Percentiles rank a stretch among this genome's conserved stretches.
Evolutionary conservation across 2,113 vertebrate genomes (phyloP).

Genomic region (Glaucomys volans): DNA sequence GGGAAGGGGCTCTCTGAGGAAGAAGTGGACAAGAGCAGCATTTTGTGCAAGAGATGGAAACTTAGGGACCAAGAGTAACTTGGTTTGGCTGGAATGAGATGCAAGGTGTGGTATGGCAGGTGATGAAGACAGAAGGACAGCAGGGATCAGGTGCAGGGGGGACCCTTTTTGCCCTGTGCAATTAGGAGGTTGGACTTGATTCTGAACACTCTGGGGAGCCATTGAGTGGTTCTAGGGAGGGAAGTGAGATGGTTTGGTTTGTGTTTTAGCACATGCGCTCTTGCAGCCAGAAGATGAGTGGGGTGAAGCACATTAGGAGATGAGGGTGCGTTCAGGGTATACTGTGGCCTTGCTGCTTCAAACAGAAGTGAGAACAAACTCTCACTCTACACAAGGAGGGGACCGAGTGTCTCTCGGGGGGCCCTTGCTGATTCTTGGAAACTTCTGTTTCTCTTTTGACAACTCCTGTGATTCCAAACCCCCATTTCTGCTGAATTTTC

Average conservation of each 20-base stretch:
- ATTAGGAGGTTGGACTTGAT: neutral
- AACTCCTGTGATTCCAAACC: neutral
- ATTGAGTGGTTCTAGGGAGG: neutral
- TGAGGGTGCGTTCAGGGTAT: neutral
- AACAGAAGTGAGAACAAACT: neutral
- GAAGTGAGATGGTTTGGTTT: neutral
- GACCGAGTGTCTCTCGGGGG: neutral
- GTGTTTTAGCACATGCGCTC: neutral
- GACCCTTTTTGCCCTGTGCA: neutral
- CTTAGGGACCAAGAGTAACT: neutral
- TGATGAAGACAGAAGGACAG: no score
- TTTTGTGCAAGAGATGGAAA: neutral
- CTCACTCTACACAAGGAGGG: neutral
- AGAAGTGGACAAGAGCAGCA: neutral
- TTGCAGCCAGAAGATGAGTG: neutral
- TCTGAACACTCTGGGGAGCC: neutral
- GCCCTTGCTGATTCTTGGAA: neutral
- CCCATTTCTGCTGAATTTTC: neutral
- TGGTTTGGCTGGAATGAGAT: neutral
- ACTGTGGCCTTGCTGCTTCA: neutral
- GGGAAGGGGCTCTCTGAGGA: neutral
- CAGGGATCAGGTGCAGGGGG: neutral
- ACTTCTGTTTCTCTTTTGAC: neutral
- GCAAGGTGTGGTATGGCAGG: neutral
- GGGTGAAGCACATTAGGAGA: neutral